Evolutionary conservation across 1,140 invertebrate species (phyloP), one percentile per base, ranked within the genome.

Genomic region (Macrobrachium rosenbergii): DNA sequence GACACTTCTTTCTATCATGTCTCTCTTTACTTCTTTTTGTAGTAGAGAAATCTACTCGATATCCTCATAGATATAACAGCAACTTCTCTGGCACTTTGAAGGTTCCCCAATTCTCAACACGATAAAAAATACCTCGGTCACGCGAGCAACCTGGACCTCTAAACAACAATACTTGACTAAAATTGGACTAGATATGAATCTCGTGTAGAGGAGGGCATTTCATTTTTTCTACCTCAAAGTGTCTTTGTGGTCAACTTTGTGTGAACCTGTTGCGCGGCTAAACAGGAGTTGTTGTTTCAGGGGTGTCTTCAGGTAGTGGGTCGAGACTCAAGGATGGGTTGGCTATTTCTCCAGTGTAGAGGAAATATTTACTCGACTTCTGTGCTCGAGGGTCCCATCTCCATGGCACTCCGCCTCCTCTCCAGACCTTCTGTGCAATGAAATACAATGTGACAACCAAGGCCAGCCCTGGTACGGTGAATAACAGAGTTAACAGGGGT

Each of bases 371-470:
- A 19, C 82, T 87, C 17, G 80, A 83, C 28, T 89, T 89, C 43
- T 78, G 87, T 14, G 89, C 83, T 76, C 89, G 81, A 62, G 89
- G 89, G 83, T 89, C 86, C 89, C 89, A 89, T 37, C 87, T 77
- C 86, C 86, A 89, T 17, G 86, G 89, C 6, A 88, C 86, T 59
- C 86, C 89, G 37, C 89, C 89, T 19, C 89, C 89, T 62, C 85
- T 78, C 89, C 89, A 89, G 58, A 89, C 86, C 75, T 79, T 78
- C 77, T 87, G 75, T 23, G 82, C 89, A 78, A 89, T 89, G 23
- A 89, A 62, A 52, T 89, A 89, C 2, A 89, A 79, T 11, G 89
- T 89, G 28, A 89, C 83, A 3, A 89, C 87, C 21, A 89, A 72
- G 2, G 89, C 89, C 28, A 89, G 79, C 17, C 89, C 89, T 16